A percentile compares a stretch with the other conserved stretches of the same genome.
Conservation (phyloP, 2,113 vertebrate species). For the Furnarius figulus region DNA sequence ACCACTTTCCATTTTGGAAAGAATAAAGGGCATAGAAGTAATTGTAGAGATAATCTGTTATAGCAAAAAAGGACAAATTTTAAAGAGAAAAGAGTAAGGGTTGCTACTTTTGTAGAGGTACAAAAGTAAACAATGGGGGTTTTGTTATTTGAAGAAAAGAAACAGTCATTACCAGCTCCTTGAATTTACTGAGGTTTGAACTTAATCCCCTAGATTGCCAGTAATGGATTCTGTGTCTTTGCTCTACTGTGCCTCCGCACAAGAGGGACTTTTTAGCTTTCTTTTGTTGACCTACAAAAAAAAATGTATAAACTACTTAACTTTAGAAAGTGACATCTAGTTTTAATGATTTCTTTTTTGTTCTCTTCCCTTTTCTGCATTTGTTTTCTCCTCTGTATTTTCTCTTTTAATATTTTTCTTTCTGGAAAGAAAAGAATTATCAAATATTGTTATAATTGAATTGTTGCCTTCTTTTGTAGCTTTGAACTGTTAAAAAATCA, state of each 20-base stretch:
- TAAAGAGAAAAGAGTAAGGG: not conserved
- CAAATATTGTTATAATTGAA: not conserved
- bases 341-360: not conserved
- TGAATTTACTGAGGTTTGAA: slow-evolving; percentile 29
- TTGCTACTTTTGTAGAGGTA: not conserved
- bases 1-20: not conserved
- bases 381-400: not conserved
- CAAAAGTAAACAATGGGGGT: not conserved
- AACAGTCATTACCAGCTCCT: not conserved
- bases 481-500: slow-evolving; percentile 29
- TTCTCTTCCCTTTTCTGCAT: not conserved
- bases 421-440: not conserved
- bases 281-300: not conserved
- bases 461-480: not conserved
- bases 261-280: not conserved
- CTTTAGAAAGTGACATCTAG: not conserved
- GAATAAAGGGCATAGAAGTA: not conserved
- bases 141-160: not conserved
- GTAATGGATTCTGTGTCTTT: not conserved
- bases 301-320: not conserved
- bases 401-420: not conserved
- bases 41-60: not conserved
- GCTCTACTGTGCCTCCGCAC: not conserved
- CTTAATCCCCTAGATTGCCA: not conserved
- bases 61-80: not conserved